Evolutionary conservation across 2,797 vertebrate genomes (phyloP).

Genomic region (Enteromius paludinosus): DNA sequence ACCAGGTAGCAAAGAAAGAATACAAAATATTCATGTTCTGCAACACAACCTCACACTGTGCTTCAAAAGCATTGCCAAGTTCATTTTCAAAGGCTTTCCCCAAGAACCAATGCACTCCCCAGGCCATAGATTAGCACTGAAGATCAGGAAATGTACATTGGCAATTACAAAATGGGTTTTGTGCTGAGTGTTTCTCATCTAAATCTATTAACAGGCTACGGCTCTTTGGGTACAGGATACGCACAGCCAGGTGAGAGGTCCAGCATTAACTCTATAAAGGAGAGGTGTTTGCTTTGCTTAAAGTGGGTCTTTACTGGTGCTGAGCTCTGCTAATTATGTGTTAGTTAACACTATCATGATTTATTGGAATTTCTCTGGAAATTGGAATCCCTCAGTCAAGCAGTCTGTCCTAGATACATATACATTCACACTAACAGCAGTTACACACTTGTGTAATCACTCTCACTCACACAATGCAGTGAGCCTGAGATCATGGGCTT

Average conservation of each 20-base stretch:
- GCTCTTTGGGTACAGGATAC: conserved; percentile 54
- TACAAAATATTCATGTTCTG: background rate
- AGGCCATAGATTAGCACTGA: background rate
- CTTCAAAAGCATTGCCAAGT: background rate
- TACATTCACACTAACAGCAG: background rate
- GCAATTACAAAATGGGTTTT: background rate
- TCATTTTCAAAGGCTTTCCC: background rate
- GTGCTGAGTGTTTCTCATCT: conserved; percentile 44
- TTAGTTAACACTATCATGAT: background rate
- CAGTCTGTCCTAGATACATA: background rate
- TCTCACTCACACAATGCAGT: background rate
- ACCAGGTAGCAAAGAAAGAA: conserved; percentile 67
- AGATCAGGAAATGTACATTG: background rate
- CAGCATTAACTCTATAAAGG: background rate
- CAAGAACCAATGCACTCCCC: background rate
- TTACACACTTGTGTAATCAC: background rate
- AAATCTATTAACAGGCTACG: conserved; percentile 48
- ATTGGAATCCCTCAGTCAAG: background rate
- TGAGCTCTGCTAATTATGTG: background rate
- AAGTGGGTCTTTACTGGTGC: background rate
- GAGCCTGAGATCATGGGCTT: background rate
- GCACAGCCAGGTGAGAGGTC: conserved; percentile 53
- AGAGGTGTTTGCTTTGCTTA: background rate
- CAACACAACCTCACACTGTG: background rate
- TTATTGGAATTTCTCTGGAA: background rate